Percentiles rank a stretch among this genome's conserved stretches.
Conservation (phyloP, 2,888 invertebrate species). For the Blastobasis adustella region DNA sequence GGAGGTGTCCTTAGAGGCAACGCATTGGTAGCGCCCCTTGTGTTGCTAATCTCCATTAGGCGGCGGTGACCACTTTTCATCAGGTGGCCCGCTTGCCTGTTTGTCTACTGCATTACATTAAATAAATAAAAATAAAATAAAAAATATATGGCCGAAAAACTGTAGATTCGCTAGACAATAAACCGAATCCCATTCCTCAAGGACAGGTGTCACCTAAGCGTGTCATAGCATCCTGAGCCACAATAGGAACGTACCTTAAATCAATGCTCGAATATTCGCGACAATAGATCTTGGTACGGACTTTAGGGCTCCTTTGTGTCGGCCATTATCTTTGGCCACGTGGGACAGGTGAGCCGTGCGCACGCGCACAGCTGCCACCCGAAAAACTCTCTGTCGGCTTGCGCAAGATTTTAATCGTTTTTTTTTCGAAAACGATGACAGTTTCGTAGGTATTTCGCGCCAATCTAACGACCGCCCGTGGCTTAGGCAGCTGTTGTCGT, state of each 20-base stretch:
- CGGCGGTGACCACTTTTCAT: too few species aligned
- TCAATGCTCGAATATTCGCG: constrained; percentile 43
- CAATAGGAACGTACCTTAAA: constrained; percentile 41
- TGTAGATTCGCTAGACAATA: neutral
- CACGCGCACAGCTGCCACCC: constrained; percentile 66
- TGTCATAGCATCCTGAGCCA: constrained; percentile 18
- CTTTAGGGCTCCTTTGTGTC: constrained; percentile 48
- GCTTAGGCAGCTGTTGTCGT: constrained; percentile 40
- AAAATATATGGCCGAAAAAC: too few species aligned
- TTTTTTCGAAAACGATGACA: constrained; percentile 57
- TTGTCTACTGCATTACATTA: too few species aligned
- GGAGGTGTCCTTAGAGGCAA: too few species aligned
- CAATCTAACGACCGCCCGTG: constrained; percentile 43
- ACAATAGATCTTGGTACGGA: constrained; percentile 35
- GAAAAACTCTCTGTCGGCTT: constrained; percentile 56
- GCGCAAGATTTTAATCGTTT: constrained; percentile 69
- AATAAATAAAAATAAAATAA: too few species aligned
- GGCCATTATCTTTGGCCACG: constrained; percentile 61
- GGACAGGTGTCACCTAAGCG: constrained; percentile 32
- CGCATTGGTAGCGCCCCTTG: too few species aligned
- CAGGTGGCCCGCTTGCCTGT: too few species aligned
- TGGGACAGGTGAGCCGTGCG: constrained; percentile 62
- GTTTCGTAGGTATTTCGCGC: constrained; percentile 60
- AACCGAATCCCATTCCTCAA: too few species aligned
- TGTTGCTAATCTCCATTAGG: too few species aligned